A percentile compares a stretch with the other conserved stretches of the same genome.
These are phyloP conservation scores for Mormyrus iriodes DNA, from an alignment of 2,113 vertebrate genomes.

Conservation along the genomic window DNA sequence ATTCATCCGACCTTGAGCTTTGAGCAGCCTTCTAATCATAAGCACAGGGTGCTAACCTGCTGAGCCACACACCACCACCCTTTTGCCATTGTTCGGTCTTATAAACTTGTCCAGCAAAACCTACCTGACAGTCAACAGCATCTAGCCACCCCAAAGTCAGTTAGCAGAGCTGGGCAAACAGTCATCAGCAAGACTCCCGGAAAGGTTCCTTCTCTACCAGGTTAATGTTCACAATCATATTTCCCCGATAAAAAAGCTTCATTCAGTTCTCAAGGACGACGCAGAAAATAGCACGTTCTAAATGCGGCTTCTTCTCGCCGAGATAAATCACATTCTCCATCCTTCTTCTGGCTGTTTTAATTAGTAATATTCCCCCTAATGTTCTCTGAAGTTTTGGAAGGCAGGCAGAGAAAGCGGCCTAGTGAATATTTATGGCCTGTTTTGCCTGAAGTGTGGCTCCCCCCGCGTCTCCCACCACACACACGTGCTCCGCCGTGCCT, in stretches of 20 bases:
- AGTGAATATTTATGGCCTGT: conserved; percentile 17
- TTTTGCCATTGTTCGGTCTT: neutral
- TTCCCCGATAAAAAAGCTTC: neutral
- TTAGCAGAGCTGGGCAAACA: neutral
- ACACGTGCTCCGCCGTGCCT: neutral
- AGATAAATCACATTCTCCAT: conserved; percentile 10
- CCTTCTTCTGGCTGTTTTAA: conserved; percentile 15
- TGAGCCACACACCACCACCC: neutral
- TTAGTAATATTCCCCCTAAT: conserved; percentile 20
- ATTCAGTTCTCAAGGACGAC: neutral
- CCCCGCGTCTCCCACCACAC: neutral
- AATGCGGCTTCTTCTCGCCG: neutral
- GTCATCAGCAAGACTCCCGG: neutral
- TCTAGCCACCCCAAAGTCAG: neutral
- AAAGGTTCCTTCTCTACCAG: neutral
- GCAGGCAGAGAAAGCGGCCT: neutral
- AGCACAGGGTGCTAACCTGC: neutral
- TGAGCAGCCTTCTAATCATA: neutral
- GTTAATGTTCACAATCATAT: neutral
- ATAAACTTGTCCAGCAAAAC: neutral
- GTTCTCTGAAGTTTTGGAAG: conserved; percentile 17
- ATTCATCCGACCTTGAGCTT: neutral
- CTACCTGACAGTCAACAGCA: neutral
- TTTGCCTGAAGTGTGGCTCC: conserved; percentile 6
- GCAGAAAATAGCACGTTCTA: conserved; percentile 7